Evolutionary conservation across 2,113 vertebrate genomes (phyloP).

Genomic region (Oncorhynchus kisutch): DNA sequence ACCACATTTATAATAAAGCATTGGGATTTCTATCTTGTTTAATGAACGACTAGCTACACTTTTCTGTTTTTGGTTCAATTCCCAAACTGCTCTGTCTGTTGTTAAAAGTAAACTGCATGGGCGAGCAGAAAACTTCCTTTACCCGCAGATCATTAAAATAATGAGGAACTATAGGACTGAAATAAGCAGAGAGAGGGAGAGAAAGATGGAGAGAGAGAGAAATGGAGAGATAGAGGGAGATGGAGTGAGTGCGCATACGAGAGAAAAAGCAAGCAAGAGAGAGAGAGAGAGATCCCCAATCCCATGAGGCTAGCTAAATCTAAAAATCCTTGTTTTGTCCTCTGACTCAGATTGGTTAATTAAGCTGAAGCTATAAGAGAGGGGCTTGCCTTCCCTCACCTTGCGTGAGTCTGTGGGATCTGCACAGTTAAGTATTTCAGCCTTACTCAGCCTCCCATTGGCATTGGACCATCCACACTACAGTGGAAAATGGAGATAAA

Average conservation of each 20-base stretch:
- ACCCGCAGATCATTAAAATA: constrained; percentile 67
- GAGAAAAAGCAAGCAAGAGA: constrained; percentile 35
- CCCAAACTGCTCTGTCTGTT: constrained; percentile 39
- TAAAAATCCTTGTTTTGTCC: constrained; percentile 65
- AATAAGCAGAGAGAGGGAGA: constrained; percentile 42
- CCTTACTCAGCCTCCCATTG: constrained; percentile 52
- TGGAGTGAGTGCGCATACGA: constrained; percentile 18
- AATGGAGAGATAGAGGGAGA: constrained; percentile 9
- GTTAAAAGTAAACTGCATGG: constrained; percentile 57
- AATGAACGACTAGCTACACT: constrained; percentile 38
- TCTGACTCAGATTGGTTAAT: constrained; percentile 72
- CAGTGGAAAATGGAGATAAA: constrained; percentile 37
- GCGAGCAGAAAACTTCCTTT: constrained; percentile 52
- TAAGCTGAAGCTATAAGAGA: constrained; percentile 48
- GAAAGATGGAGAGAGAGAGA: constrained; percentile 2
- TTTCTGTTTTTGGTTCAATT: constrained; percentile 34
- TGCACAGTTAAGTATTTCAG: constrained; percentile 49
- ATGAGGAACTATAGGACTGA: constrained; percentile 66
- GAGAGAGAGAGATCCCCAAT: constrained; percentile 56
- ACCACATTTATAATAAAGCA: constrained; percentile 46
- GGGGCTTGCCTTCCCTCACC: constrained; percentile 47
- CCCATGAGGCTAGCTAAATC: constrained; percentile 59
- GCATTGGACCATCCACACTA: constrained; percentile 49
- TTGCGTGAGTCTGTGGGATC: constrained; percentile 51
- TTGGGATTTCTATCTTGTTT: constrained; percentile 50